These are phyloP conservation scores for Ceratosolen fusciceps DNA, from an alignment of 1,140 invertebrate genomes.

Conservation along the genomic window DNA sequence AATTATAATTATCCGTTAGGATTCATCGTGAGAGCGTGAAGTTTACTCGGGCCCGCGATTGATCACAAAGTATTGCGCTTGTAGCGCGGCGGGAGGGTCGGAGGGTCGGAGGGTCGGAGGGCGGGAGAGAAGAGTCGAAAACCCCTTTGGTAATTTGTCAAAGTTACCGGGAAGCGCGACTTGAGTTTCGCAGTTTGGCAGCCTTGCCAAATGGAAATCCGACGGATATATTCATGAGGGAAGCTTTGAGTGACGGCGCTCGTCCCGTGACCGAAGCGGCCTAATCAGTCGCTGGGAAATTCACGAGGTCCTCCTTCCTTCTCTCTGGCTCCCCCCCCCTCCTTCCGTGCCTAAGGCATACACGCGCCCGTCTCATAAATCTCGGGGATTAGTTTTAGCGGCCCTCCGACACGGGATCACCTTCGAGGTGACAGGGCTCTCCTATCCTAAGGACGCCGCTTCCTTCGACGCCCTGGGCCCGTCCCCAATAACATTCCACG, in stretches of 20 bases:
- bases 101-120: background rate
- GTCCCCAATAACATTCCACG: too few species aligned
- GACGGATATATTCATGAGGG: slow-evolving; percentile 1
- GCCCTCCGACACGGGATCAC: background rate
- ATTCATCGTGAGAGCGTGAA: slow-evolving; percentile 3
- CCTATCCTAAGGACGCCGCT: too few species aligned
- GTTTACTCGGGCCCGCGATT: slow-evolving; percentile 18
- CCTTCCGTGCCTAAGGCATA: background rate
- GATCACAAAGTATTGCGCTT: slow-evolving; percentile 43
- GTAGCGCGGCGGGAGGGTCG: too few species aligned
- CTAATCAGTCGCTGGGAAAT: slow-evolving; percentile 36
- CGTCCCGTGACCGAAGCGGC: slow-evolving; percentile 22
- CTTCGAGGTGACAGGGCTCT: background rate
- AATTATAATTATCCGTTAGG: slow-evolving; percentile 33
- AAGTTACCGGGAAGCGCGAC: slow-evolving; percentile 17
- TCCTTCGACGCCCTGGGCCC: too few species aligned
- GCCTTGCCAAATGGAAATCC: slow-evolving; percentile 36
- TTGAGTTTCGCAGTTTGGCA: slow-evolving; percentile 22
- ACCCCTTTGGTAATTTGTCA: slow-evolving; percentile 43
- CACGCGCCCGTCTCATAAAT: slow-evolving; percentile 37
- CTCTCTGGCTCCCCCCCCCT: too few species aligned
- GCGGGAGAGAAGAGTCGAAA: slow-evolving; percentile 2
- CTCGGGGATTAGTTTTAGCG: slow-evolving; percentile 32
- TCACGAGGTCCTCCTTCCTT: background rate
- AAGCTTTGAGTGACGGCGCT: slow-evolving; percentile 10